phyloP scores from a whole-genome alignment of 1,140 invertebrate genomes.

The Heliconius himera region DNA sequence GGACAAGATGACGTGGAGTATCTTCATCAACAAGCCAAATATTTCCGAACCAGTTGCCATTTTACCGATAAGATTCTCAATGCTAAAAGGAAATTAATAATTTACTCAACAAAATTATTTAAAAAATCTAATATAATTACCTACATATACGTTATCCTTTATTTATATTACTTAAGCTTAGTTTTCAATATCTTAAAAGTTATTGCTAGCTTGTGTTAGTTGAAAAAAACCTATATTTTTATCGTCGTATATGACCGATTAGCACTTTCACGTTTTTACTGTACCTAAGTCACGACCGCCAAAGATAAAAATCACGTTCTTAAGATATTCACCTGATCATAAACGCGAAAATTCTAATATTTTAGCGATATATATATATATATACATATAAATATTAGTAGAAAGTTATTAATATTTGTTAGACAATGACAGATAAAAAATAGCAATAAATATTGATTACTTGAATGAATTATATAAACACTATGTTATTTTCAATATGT shows the following conservation, averaged over 20 bases:
- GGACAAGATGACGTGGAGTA: conserved; percentile 65
- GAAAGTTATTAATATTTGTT: background rate
- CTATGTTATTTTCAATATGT: too few relatives aligned
- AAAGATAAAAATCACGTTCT: conserved; percentile 23
- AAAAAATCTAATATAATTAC: background rate
- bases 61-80: conserved; percentile 63
- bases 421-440: background rate
- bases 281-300: conserved; percentile 4
- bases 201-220: background rate
- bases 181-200: background rate
- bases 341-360: background rate
- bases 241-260: background rate
- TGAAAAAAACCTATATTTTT: background rate
- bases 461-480: too few relatives aligned
- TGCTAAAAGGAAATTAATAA: conserved; percentile 18
- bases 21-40: conserved; percentile 70
- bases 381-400: background rate
- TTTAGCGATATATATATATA: too few relatives aligned
- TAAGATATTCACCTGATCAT: background rate
- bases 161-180: conserved; percentile 12
- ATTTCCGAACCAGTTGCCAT: conserved; percentile 67
- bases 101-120: background rate
- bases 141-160: background rate
- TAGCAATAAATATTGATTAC: too few relatives aligned
- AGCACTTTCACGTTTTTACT: conserved; percentile 8